phyloP scores from a whole-genome alignment of 2,888 invertebrate genomes.

The Drosophila recens region DNA sequence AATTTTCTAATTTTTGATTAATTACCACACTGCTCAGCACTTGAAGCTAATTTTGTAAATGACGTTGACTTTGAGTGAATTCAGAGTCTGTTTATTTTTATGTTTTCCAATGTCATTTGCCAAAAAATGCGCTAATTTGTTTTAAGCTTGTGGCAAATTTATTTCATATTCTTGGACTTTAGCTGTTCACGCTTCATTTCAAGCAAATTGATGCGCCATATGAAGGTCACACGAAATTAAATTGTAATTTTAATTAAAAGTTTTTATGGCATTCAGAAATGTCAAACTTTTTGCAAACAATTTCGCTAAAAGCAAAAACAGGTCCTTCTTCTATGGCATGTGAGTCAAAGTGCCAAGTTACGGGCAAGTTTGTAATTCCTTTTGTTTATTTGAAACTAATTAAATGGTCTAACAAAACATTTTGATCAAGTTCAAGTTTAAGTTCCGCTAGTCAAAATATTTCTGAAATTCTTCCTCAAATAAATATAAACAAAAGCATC shows the following conservation, averaged over 20 bases:
- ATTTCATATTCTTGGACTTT: slow-evolving; percentile 9
- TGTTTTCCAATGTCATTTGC: slow-evolving; percentile 30
- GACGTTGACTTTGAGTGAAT: slow-evolving; percentile 31
- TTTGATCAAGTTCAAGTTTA: slow-evolving; percentile 74
- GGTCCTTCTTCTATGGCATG: background rate
- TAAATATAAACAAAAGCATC: slow-evolving; percentile 57
- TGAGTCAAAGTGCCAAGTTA: slow-evolving; percentile 6
- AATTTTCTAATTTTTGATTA: slow-evolving; percentile 20
- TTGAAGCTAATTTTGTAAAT: slow-evolving; percentile 40
- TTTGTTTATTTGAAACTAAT: slow-evolving; percentile 61
- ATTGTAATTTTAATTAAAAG: slow-evolving; percentile 67
- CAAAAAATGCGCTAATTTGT: slow-evolving; percentile 39
- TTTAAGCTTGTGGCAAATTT: slow-evolving; percentile 22
- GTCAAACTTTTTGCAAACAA: slow-evolving; percentile 44
- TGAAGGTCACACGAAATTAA: slow-evolving; percentile 35
- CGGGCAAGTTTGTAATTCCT: slow-evolving; percentile 41
- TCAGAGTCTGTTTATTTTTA: background rate
- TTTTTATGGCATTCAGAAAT: slow-evolving; percentile 39
- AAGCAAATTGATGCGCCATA: slow-evolving; percentile 32
- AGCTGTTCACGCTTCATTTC: slow-evolving; percentile 48
- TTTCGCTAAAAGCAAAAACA: slow-evolving; percentile 48
- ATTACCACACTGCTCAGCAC: slow-evolving; percentile 23
- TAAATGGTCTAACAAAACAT: slow-evolving; percentile 52
- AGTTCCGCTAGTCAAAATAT: slow-evolving; percentile 39
- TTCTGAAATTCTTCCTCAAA: slow-evolving; percentile 38